Evolutionary conservation across 2,113 vertebrate species (phyloP).

Genomic region (Hoplias malabaricus): DNA sequence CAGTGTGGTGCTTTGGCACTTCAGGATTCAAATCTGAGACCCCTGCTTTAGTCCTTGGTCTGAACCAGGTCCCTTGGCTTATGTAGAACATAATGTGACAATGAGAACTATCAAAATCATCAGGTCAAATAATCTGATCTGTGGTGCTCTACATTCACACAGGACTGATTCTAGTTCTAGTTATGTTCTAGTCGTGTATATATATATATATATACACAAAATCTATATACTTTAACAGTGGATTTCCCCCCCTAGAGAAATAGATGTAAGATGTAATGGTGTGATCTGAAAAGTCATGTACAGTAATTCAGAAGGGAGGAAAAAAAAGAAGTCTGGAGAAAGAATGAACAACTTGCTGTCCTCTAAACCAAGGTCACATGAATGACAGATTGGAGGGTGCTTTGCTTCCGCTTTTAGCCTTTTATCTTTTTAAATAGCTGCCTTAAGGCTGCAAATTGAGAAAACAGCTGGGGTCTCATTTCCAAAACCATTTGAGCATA

Average conservation of each 20-base stretch:
- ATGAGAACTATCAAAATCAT: neutral
- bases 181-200: no score
- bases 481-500: conserved; percentile 75
- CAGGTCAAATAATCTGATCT: neutral
- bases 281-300: neutral
- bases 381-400: conserved; percentile 63
- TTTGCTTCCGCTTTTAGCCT: conserved; percentile 65
- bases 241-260: no score
- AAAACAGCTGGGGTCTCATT: conserved; percentile 75
- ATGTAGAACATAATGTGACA: neutral
- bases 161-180: neutral
- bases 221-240: no score
- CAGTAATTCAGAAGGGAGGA: neutral
- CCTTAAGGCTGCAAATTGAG: conserved; percentile 73
- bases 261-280: neutral
- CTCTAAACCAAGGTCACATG: conserved; percentile 70
- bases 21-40: conserved; percentile 47
- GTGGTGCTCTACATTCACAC: neutral
- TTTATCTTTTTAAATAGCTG: conserved; percentile 71
- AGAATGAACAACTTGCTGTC: conserved; percentile 43
- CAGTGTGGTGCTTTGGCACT: neutral
- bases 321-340: neutral
- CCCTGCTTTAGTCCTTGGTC: neutral
- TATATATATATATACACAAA: no score
- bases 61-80: neutral